These are phyloP conservation scores for Heliopora coerulea DNA, from an alignment of 92 coral and sea anemone genomes.

Conservation along the genomic window DNA sequence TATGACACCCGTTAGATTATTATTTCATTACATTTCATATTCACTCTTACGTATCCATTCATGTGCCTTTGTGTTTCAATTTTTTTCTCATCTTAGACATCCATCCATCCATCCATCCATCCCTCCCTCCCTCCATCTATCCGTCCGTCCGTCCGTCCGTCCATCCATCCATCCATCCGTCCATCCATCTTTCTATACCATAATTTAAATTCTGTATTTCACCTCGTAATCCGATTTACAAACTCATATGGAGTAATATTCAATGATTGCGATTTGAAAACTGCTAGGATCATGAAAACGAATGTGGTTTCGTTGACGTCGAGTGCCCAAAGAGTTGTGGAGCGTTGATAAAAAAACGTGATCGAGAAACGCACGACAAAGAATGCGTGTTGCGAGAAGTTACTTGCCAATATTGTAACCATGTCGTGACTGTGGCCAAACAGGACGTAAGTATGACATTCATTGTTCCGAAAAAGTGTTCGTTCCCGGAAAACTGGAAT, in stretches of 20 bases:
- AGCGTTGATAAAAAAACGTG: slow-evolving; percentile 62
- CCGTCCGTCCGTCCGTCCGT: too few relatives aligned
- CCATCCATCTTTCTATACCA: too few relatives aligned
- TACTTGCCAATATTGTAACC: slow-evolving; percentile 70
- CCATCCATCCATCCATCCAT: too few relatives aligned
- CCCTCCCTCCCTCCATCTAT: too few relatives aligned
- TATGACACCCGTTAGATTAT: too few relatives aligned
- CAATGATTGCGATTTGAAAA: too few relatives aligned
- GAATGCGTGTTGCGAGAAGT: slow-evolving; percentile 76
- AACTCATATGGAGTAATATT: too few relatives aligned
- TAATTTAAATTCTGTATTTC: not conserved
- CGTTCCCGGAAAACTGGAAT: too few relatives aligned
- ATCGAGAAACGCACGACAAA: slow-evolving; percentile 62
- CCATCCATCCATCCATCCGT: too few relatives aligned
- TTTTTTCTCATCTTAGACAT: not conserved
- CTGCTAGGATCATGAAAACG: slow-evolving; percentile 68
- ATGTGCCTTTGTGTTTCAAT: not conserved
- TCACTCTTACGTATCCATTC: not conserved
- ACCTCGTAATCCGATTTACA: too few relatives aligned
- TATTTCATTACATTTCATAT: not conserved
- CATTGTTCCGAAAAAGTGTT: too few relatives aligned
- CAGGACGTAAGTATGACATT: slow-evolving; percentile 84
- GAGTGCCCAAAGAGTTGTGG: slow-evolving; percentile 91
- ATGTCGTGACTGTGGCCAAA: slow-evolving; percentile 63
- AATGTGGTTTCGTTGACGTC: slow-evolving; percentile 63